Evolutionary conservation across 2,797 vertebrate species (phyloP), one percentile per base, ranked within the genome.

Genomic region (Leptodactylus fallax): DNA sequence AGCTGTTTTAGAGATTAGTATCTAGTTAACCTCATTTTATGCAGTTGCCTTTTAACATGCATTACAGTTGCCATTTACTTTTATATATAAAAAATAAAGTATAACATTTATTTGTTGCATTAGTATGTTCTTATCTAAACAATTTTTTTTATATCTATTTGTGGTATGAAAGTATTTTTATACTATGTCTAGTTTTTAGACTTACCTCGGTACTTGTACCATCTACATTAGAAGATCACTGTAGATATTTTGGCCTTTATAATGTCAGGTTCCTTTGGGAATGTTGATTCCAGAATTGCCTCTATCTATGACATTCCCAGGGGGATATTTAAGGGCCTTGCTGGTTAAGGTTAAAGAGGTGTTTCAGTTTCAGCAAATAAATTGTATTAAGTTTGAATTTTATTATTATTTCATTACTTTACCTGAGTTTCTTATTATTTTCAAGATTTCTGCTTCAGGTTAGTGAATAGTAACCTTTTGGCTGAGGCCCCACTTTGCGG

Each of bases 1-100:
- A 87, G 55, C 51, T 74, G 16, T 81, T 74, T 61, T 69, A 81
- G 67, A 49, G 55, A 81, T 81, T 51, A 74, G 49, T 21, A 74
- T 87, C 79, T 74, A 51, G 9, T 51, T 74, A 19, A 69, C 56
- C 14, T 47, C 23, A n/a, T 27, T 79, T 23, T 58, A 36, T 76
- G 45, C 58, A 82, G 67, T 21, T 82, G 55, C 9, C 69, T 55
- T n/a, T 17, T 21, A 80, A 45, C 27, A 47, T 61, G 19, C 56
- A 23, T 61, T 10, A 49, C 17, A 6, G 9, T 10, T 47, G 55
- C 58, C 58, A 7, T 47, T 49, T 36, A 12, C 27, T 79, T 27
- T 21, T 80, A 61, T 53, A n/a, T n/a, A n/a, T 25, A n/a, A 56
- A 77, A 77, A 19, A 19, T 17, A 12, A 79, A 56, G 53, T 10